phyloP scores from a whole-genome alignment of 2,113 vertebrate genomes.

The Circaetus cinerascens region DNA sequence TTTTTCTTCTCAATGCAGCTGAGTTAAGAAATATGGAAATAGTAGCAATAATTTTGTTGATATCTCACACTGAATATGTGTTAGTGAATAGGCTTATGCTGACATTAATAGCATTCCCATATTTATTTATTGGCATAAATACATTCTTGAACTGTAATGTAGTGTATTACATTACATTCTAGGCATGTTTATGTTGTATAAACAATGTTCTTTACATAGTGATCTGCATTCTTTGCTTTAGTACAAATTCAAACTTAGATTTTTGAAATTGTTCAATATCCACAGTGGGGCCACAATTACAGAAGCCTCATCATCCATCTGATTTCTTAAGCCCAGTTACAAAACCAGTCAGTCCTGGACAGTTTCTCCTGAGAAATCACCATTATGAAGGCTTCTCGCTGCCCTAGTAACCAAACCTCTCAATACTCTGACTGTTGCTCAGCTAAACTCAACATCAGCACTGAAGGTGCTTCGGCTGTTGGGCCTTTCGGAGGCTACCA shows the following conservation, averaged over 20 bases:
- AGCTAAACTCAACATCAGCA: neutral
- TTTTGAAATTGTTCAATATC: neutral
- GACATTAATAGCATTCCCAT: neutral
- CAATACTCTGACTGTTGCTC: neutral
- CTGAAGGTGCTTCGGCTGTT: neutral
- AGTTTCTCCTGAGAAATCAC: neutral
- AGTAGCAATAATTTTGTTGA: neutral
- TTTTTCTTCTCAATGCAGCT: neutral
- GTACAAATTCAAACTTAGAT: neutral
- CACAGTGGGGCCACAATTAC: neutral
- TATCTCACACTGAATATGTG: neutral
- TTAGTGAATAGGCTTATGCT: neutral
- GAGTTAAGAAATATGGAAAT: neutral
- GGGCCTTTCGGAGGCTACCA: neutral
- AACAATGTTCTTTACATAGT: neutral
- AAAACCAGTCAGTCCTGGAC: neutral
- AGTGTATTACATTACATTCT: neutral
- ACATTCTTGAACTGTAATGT: neutral
- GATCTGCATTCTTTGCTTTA: neutral
- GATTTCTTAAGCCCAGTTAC: neutral
- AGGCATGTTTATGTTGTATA: neutral
- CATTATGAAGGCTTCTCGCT: neutral
- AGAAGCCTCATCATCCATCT: neutral
- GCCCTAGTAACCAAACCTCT: neutral
- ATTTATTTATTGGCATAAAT: conserved; percentile 37